Base-by-base conservation (phyloP, 2,113 vertebrate genomes). In the Phyllostomus hastatus region DNA sequence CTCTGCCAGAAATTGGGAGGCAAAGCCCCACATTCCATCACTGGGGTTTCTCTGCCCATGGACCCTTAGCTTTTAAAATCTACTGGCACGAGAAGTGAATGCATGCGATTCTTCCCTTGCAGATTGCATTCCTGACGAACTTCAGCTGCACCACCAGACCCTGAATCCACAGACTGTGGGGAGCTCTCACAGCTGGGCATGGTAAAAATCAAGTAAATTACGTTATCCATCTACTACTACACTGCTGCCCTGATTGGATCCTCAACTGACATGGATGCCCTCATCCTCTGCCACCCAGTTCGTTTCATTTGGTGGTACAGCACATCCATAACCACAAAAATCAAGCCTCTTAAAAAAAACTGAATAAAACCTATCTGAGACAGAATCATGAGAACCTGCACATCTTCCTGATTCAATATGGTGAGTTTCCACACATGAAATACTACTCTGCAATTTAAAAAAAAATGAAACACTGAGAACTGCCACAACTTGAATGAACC, bases 21-120 rank as follows among this genome's bases (percentile, higher is more conserved):
- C 0, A 0, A 54, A 19, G n/a, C 9, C 66, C 73, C 48, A 1
- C 4, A 12, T 19, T 52, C 12, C 59, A 35, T 48, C 7, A 15
- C 59, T 22, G 35, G 5, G 38, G 16, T 43, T 80, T 64, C 64
- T 54, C 46, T 28, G 33, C 52, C 82, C 70, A 10, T 4, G 11
- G 64, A 8, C 28, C 20, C 33, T 54, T 43, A 7, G 57, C 54
- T 12, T 90, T 70, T 19, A 28, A 54, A 26, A 28, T 20, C 46
- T 33, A 31, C 1, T 5, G 4, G 84, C 6, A 48, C 69, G 35
- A 33, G 54, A 46, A 14, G 31, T 7, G 2, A 20, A 28, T 2
- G 59, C 26, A 12, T 5, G 35, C 0, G 4, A 15, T 4, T 43
- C n/a, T 43, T 52, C 48, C 48, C n/a, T 61, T 0, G 0, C n/a